Percentiles rank a stretch among this genome's conserved stretches.
phyloP scores from a whole-genome alignment of 2,888 invertebrate species.

The Ferdinandea cuprea region DNA sequence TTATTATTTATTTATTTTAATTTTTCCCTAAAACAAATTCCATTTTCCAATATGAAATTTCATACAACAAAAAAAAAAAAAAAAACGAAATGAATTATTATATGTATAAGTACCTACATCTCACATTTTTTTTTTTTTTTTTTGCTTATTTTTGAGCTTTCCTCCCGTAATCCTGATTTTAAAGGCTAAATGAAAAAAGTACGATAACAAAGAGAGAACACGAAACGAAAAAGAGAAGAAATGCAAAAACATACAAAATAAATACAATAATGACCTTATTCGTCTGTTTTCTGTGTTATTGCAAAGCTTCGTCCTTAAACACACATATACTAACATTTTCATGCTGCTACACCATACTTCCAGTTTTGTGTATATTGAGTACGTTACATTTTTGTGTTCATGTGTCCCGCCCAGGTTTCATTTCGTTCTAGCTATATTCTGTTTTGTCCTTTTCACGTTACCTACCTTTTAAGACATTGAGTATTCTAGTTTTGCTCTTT shows the following conservation, averaged over 20 bases:
- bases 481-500: constrained; percentile 3
- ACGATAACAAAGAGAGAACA: constrained; percentile 51
- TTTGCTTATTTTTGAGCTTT: constrained; percentile 26
- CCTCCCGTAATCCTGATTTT: constrained; percentile 40
- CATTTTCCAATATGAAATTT: no score
- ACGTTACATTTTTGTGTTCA: constrained; percentile 70
- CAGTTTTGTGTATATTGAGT: constrained; percentile 54
- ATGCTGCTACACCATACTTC: constrained; percentile 39
- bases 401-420: constrained; percentile 78
- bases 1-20: constrained; percentile 24
- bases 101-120: background rate
- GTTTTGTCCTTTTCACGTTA: background rate
- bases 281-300: constrained; percentile 63
- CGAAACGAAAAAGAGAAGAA: constrained; percentile 31
- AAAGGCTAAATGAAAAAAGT: constrained; percentile 60
- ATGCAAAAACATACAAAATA: constrained; percentile 65
- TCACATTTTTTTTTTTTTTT: constrained; percentile 3
- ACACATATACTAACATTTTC: constrained; percentile 45
- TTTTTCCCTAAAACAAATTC: no score
- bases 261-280: constrained; percentile 72
- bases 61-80: no score
- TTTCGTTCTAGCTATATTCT: constrained; percentile 26
- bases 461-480: background rate
- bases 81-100: no score
- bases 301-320: constrained; percentile 66